These are phyloP conservation scores for Volucella inanis DNA, from an alignment of 2,888 invertebrate genomes.

Conservation along the genomic window DNA sequence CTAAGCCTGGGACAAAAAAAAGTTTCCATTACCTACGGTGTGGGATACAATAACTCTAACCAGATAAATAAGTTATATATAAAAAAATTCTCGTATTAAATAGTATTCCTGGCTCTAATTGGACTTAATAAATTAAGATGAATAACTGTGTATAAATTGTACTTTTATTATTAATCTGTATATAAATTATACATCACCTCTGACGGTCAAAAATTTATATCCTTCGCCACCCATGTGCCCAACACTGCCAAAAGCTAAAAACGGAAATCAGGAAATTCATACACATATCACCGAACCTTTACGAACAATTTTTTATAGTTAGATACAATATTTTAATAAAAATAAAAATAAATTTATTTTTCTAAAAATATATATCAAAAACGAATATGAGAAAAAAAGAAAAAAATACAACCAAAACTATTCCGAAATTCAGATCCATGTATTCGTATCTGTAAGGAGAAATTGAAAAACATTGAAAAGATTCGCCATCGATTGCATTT, in stretches of 20 bases:
- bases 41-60: too few species aligned
- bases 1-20: too few species aligned
- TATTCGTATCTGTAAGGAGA: conserved; percentile 11
- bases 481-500: conserved; percentile 57
- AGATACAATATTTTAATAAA: conserved; percentile 9
- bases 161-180: too few species aligned
- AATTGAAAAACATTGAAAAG: conserved; percentile 29
- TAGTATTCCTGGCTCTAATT: too few species aligned
- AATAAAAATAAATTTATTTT: conserved; percentile 35
- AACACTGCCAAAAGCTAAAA: conserved; percentile 10
- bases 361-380: conserved; percentile 62
- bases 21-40: too few species aligned
- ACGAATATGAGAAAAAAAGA: background rate
- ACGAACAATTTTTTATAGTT: background rate
- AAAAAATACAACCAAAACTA: background rate
- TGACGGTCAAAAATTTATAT: background rate
- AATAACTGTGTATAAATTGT: too few species aligned
- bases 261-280: conserved; percentile 67
- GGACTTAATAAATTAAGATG: too few species aligned
- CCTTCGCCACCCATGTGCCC: conserved; percentile 16
- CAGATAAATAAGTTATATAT: too few species aligned
- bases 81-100: too few species aligned
- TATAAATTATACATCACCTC: too few species aligned
- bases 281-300: conserved; percentile 25
- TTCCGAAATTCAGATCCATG: conserved; percentile 18